Conservation (phyloP, 2,888 invertebrate species). For the Caenorhabditis sp. region DNA sequence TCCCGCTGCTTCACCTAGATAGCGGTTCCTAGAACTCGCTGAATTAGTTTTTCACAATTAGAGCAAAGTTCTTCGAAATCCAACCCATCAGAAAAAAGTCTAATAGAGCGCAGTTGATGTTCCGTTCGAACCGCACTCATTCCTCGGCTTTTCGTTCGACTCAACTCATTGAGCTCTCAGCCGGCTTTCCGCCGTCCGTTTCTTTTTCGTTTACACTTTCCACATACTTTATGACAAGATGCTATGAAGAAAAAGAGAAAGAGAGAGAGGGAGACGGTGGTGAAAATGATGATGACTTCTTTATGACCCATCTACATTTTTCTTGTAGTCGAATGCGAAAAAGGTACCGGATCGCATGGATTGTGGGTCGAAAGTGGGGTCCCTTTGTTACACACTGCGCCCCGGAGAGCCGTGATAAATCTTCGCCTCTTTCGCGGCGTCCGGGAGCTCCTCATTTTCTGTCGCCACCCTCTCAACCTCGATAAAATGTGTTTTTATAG, state of each 20-base stretch:
- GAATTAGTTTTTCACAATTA: too few relatives aligned
- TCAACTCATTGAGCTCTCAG: not conserved
- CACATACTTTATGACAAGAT: constrained; percentile 21
- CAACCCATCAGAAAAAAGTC: too few relatives aligned
- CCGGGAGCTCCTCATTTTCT: constrained; percentile 7
- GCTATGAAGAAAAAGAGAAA: constrained; percentile 4
- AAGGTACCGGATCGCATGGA: constrained; percentile 1
- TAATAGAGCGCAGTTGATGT: too few relatives aligned
- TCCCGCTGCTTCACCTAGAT: too few relatives aligned
- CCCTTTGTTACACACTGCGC: constrained; percentile 18
- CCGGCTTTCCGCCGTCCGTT: not conserved
- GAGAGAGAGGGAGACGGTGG: not conserved
- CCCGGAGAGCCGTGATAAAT: constrained; percentile 36
- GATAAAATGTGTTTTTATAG: constrained; percentile 5
- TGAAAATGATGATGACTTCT: constrained; percentile 9
- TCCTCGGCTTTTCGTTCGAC: not conserved
- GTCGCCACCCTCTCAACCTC: constrained; percentile 22
- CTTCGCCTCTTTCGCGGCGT: constrained; percentile 11
- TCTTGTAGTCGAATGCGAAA: not conserved
- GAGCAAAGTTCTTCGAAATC: too few relatives aligned
- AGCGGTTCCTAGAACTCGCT: too few relatives aligned
- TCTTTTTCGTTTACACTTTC: not conserved
- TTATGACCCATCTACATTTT: constrained; percentile 12
- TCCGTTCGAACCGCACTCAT: too few relatives aligned
- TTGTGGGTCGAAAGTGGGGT: constrained; percentile 1